These are phyloP conservation scores for Eptesicus fuscus DNA, from an alignment of 2,113 vertebrate species.

Conservation along the genomic window DNA sequence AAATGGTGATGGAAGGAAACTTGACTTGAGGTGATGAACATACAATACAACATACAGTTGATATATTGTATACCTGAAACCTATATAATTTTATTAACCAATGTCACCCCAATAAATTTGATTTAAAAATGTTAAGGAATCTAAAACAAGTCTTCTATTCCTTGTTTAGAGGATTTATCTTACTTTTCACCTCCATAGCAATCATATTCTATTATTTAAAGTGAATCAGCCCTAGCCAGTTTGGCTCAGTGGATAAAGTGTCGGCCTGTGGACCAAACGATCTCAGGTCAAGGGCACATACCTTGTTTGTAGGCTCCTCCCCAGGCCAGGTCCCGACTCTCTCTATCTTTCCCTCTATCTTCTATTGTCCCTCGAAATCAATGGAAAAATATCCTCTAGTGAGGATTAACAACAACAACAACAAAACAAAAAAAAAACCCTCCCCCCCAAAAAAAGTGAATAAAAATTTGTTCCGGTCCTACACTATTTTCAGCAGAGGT, in stretches of 20 bases:
- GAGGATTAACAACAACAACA: too few species aligned
- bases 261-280: too few species aligned
- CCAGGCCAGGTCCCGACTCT: too few species aligned
- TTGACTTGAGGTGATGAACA: not conserved
- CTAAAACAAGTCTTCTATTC: not conserved
- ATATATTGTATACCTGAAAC: not conserved
- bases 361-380: too few species aligned
- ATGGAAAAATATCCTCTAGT: too few species aligned
- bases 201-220: slow-evolving; percentile 18
- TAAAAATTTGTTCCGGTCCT: not conserved
- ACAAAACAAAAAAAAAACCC: too few species aligned
- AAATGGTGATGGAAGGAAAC: not conserved
- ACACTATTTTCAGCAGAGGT: not conserved
- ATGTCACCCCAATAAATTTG: not conserved
- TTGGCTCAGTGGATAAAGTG: too few species aligned
- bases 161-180: not conserved
- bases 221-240: not conserved
- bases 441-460: not conserved
- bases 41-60: not conserved
- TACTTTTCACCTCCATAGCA: not conserved
- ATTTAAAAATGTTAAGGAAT: not conserved
- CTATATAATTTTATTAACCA: not conserved
- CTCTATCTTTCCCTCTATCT: too few species aligned
- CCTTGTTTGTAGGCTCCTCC: too few species aligned
- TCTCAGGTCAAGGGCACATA: too few species aligned